Base-by-base conservation (phyloP, 1,140 invertebrate species). In the Meloidogyne hapla region DNA sequence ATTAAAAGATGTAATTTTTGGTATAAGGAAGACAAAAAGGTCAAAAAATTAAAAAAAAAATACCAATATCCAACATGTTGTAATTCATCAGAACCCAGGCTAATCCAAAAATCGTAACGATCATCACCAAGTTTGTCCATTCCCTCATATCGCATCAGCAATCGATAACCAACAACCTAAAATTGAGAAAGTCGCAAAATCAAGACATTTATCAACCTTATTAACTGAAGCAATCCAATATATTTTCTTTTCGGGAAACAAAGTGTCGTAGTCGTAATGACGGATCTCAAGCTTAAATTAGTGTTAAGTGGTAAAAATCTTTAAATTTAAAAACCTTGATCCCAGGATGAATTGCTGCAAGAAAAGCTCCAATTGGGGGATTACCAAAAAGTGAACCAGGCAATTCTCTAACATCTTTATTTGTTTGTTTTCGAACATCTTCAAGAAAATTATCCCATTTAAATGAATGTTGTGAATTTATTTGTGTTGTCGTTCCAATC, bases 1-100 rank as follows among this genome's bases (percentile, higher is more conserved):
- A 21, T n/a, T n/a, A n/a, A n/a, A n/a, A n/a, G n/a, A n/a, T n/a
- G n/a, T n/a, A n/a, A n/a, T n/a, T n/a, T n/a, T n/a, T n/a, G n/a
- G n/a, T n/a, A n/a, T n/a, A n/a, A n/a, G n/a, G n/a, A n/a, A n/a
- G n/a, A n/a, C n/a, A n/a, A n/a, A n/a, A n/a, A n/a, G n/a, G n/a
- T n/a, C n/a, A n/a, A n/a, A n/a, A n/a, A n/a, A n/a, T n/a, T n/a
- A n/a, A n/a, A n/a, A n/a, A n/a, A n/a, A n/a, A 74, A 10, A 21
- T 42, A 77, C 73, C 71, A 69, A 56, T 78, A 62, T 68, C 67
- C 80, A 9, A 77, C 63, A 38, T 66, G 26, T 42, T 68, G 38
- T 10, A 81, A 45, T 12, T 81, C 80, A 13, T 56, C 74, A 9
- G 80, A 79, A 15, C 81, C 71, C 9, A 81, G 33, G 64, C 83